phyloP scores from a whole-genome alignment of 2,113 vertebrate genomes.

The Misgurnus anguillicaudatus region DNA sequence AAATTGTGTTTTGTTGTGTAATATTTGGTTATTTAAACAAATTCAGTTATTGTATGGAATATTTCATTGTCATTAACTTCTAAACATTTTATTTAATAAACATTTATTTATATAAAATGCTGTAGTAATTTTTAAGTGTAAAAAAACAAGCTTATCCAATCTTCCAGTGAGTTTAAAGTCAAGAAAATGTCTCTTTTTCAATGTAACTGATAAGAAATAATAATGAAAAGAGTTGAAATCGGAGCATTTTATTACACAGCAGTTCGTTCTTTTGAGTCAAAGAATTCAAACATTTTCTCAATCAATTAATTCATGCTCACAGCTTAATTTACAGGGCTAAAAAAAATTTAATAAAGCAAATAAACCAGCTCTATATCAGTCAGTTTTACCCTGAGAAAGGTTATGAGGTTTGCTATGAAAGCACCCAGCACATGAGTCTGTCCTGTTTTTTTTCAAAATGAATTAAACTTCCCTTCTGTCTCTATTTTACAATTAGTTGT shows the following conservation, averaged over 20 bases:
- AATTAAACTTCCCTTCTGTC: constrained; percentile 62
- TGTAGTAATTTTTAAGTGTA: background rate
- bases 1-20: constrained; percentile 53
- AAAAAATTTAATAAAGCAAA: constrained; percentile 27
- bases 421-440: constrained; percentile 61
- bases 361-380: constrained; percentile 23
- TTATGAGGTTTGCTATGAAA: constrained; percentile 60
- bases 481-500: constrained; percentile 52
- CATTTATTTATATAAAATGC: background rate
- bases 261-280: constrained; percentile 19
- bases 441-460: constrained; percentile 70
- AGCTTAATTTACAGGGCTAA: constrained; percentile 40
- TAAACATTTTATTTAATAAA: constrained; percentile 40
- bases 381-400: constrained; percentile 54
- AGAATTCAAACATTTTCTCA: constrained; percentile 35
- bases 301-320: constrained; percentile 13
- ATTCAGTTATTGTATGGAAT: constrained; percentile 37
- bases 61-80: constrained; percentile 11
- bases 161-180: constrained; percentile 28
- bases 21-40: constrained; percentile 36
- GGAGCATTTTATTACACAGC: constrained; percentile 4
- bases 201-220: constrained; percentile 24
- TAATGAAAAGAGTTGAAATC: constrained; percentile 23
- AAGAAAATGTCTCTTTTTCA: constrained; percentile 20
- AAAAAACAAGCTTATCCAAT: constrained; percentile 18